Percentiles rank a stretch among this genome's conserved stretches.
These are phyloP conservation scores for Leptinotarsa defecta DNA, from an alignment of 1,140 invertebrate species.

Conservation along the genomic window DNA sequence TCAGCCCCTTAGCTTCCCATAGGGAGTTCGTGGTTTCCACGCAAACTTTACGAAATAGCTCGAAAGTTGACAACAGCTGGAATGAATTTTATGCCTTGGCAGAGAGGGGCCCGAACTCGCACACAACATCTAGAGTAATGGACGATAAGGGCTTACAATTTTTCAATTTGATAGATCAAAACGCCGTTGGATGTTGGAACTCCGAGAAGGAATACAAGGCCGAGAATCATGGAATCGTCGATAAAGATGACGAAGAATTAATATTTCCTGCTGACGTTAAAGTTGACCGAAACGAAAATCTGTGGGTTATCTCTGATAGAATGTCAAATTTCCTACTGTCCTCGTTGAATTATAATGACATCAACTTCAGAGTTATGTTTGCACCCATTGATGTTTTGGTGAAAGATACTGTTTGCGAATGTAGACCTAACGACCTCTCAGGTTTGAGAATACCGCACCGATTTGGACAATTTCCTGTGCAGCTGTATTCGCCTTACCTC, in stretches of 20 bases:
- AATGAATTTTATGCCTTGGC: conserved; percentile 73
- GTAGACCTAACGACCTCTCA: neutral
- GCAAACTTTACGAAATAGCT: conserved; percentile 68
- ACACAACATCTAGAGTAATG: conserved; percentile 74
- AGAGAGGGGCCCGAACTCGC: conserved; percentile 67
- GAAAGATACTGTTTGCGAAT: conserved; percentile 70
- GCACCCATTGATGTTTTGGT: conserved; percentile 68
- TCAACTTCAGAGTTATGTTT: conserved; percentile 77
- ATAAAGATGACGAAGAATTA: conserved; percentile 73
- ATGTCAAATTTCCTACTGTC: conserved; percentile 78
- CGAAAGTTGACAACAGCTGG: conserved; percentile 68
- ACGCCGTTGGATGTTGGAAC: conserved; percentile 82
- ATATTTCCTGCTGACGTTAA: conserved; percentile 81
- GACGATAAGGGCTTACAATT: conserved; percentile 74
- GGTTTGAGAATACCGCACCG: too few relatives aligned
- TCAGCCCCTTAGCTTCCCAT: conserved; percentile 76
- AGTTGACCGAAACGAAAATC: conserved; percentile 66
- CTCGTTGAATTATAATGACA: conserved; percentile 73
- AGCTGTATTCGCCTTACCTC: too few relatives aligned
- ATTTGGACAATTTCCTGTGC: too few relatives aligned
- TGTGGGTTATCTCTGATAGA: conserved; percentile 80
- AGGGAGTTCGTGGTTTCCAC: conserved; percentile 80
- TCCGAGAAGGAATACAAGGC: conserved; percentile 66
- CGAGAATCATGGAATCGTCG: conserved; percentile 71
- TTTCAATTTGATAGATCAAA: conserved; percentile 78